Evolutionary conservation across 2,113 vertebrate species (phyloP), one percentile per base, ranked within the genome.

Genomic region (Myrmecophaga tridactyla): DNA sequence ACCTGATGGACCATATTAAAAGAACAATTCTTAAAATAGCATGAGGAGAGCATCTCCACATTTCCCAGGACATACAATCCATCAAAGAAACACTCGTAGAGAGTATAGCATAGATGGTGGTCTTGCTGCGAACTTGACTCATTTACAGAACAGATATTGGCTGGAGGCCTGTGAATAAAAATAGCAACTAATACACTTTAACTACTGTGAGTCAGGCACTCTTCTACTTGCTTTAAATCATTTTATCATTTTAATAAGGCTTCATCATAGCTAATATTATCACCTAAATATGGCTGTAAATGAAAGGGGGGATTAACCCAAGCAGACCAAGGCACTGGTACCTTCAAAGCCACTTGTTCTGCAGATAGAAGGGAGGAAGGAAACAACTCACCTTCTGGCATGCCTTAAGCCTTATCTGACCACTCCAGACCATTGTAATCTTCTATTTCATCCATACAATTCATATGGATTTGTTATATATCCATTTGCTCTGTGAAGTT

Each of bases 11-110:
- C 94, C 94, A 93, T 95, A 84, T 92, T 96, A 96, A 93, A 94
- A 96, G 96, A 96, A 87, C 93, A 96, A 86, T 94, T 96, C 94
- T 96, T 96, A 96, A 97, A 96, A 93, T 93, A 97, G 91, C 95
- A 93, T 84, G 70, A 96, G 80, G 60, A 90, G 75, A 87, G 69
- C 83, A 95, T 95, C 83, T 87, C 86, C 56, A n/a, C 56, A 36
- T 91, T 96, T 89, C 51, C 36, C 60, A 67, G 70, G 58, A 92
- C 18, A 84, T 48, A 70, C 63, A 93, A 96, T 97, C 72, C 70
- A 93, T 97, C 86, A 93, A 48, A 29, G 73, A 89, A 89, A 75
- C 13, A 43, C 62, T 86, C 73, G 36, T 36, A 39, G 75, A 65
- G 82, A 92, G 43, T 31, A 31, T 14, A 43, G 34, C 46, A 14